Conservation (phyloP, 2,797 vertebrate species). For the Macroramphosus scolopax region DNA sequence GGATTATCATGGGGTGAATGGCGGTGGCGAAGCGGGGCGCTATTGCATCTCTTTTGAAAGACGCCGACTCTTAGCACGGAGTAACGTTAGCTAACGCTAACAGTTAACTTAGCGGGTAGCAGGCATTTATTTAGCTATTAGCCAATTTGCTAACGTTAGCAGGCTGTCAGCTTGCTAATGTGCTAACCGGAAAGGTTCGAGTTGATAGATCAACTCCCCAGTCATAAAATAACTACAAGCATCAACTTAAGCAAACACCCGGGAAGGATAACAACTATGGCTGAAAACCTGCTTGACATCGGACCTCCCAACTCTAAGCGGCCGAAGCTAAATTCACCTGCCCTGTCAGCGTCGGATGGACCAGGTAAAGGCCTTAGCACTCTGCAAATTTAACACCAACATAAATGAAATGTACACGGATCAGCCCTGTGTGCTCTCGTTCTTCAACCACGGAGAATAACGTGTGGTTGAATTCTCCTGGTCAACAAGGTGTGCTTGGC, state of each 20-base stretch:
- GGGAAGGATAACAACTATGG: conserved; percentile 76
- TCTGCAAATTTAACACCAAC: conserved; percentile 24
- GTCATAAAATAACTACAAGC: conserved; percentile 21
- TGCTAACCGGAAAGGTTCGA: conserved; percentile 52
- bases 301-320: conserved; percentile 95
- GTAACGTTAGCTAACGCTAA: conserved; percentile 70
- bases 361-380: conserved; percentile 84
- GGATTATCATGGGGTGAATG: conserved; percentile 87
- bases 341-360: conserved; percentile 90
- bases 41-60: conserved; percentile 86
- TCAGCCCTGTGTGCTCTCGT: accelerated
- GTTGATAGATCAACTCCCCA: conserved; percentile 32
- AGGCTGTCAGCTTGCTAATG: conserved; percentile 64
- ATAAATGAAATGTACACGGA: background rate
- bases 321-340: conserved; percentile 95
- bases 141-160: conserved; percentile 62
- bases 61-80: conserved; percentile 56
- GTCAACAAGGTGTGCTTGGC: background rate
- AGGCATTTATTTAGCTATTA: conserved; percentile 70
- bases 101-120: conserved; percentile 69
- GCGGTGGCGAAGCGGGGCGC: conserved; percentile 89
- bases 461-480: background rate
- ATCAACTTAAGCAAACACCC: conserved; percentile 20
- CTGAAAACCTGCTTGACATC: conserved; percentile 95
- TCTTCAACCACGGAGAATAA: background rate